Base-by-base conservation (phyloP, 2,888 invertebrate species). In the Xestia c-nigrum region DNA sequence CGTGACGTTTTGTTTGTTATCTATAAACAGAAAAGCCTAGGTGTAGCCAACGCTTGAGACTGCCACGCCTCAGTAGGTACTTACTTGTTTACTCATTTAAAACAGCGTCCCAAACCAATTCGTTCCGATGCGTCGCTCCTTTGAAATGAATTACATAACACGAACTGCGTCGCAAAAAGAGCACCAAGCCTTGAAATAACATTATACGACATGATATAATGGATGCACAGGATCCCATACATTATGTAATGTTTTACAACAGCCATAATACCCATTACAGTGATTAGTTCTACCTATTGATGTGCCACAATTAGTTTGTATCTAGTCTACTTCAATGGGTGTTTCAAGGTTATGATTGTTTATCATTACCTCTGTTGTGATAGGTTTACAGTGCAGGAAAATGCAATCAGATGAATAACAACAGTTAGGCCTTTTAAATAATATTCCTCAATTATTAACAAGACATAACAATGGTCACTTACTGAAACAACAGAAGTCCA, bases 161-260 rank as follows among this genome's bases (percentile, higher is more conserved):
- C 31, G 12, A 74, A 75, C 64, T 85, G 71, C 85, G 82, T 55
- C 69, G 85, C 81, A 81, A 76, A 67, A 71, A 38, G 14, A 52
- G 47, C 46, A 65, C 9, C 50, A 40, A 69, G 21, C 76, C 81
- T 81, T 83, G 81, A 81, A 72, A 46, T 72, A 46, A 16, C 12
- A 71, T 38, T 31, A 79, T 16, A 50, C 7, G 31, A 65, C 72
- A 72, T 61, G 38, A 74, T 83, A 59, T 71, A 78, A 71, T 74
- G 46, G 67, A 73, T 73, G 59, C 40, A n/a, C 38, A 65, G 64
- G 75, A 65, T 65, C 19, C 24, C 46, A 21, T 71, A 21, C 70
- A 59, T 78, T 81, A 71, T 74, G 63, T 71, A 70, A 78, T 31
- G 31, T 47, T 72, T 57, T 19, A 74, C 14, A 59, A 72, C 16